Evolutionary conservation across 2,888 invertebrate species (phyloP).

Genomic region (Dioctria rufipes): DNA sequence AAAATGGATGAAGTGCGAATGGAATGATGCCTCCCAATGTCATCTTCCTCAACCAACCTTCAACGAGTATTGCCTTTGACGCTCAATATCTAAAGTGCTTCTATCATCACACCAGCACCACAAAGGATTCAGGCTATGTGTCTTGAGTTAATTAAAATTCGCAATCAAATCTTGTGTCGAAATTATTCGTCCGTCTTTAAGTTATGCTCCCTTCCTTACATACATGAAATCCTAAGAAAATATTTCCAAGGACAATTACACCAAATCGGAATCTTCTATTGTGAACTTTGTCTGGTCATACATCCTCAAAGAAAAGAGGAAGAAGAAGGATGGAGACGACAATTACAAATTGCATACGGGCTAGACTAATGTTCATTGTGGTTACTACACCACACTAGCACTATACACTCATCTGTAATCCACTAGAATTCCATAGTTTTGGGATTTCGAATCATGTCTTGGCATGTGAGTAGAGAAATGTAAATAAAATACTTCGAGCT

Average conservation of each 20-base stretch:
- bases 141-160: slow-evolving; percentile 50
- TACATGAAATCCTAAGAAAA: neutral
- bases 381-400: neutral
- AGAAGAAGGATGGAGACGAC: slow-evolving; percentile 48
- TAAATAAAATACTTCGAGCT: neutral
- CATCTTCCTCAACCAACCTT: no score
- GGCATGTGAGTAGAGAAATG: neutral
- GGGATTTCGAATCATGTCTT: slow-evolving; percentile 26
- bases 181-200: neutral
- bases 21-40: neutral
- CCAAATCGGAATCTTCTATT: slow-evolving; percentile 32
- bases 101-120: slow-evolving; percentile 37
- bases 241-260: slow-evolving; percentile 45
- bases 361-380: slow-evolving; percentile 46
- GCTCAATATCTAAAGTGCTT: slow-evolving; percentile 15
- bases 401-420: neutral
- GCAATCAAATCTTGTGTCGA: slow-evolving; percentile 37
- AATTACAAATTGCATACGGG: slow-evolving; percentile 52
- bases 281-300: slow-evolving; percentile 33
- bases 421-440: neutral
- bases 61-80: neutral
- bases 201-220: neutral
- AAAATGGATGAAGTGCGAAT: slow-evolving; percentile 1
- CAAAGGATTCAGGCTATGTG: slow-evolving; percentile 6
- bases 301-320: neutral